A percentile compares a stretch with the other conserved stretches of the same genome.
Evolutionary conservation across 2,113 vertebrate species (phyloP).

Genomic region (Heloderma charlesbogerti): DNA sequence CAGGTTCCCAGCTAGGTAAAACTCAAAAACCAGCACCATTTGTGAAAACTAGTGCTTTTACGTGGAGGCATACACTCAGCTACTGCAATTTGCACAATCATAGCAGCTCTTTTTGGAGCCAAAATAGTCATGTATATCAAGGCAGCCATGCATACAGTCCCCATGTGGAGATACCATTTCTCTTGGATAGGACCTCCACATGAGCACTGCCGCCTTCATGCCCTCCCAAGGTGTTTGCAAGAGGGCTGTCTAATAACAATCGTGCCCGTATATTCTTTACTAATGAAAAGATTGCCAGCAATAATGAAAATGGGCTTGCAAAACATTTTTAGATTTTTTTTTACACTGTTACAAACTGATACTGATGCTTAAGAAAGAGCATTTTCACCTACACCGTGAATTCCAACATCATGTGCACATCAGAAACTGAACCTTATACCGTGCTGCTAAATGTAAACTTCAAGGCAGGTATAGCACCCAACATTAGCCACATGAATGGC

Average conservation of each 20-base stretch:
- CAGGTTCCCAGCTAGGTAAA: background rate
- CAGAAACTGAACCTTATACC: background rate
- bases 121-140: background rate
- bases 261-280: background rate
- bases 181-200: no score
- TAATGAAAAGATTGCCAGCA: background rate
- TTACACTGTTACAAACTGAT: no score
- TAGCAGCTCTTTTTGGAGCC: background rate
- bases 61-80: background rate
- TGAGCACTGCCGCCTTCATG: no score
- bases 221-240: background rate
- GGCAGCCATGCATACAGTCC: background rate
- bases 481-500: background rate
- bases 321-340: background rate
- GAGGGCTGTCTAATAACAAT: background rate
- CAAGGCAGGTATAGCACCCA: background rate
- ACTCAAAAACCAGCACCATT: background rate
- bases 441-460: background rate
- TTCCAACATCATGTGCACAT: background rate
- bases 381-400: background rate
- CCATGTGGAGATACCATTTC: background rate
- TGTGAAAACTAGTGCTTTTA: background rate
- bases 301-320: background rate
- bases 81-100: background rate
- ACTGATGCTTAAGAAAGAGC: background rate